Base-by-base conservation (phyloP, 1,140 invertebrate species). In the Agrilus planipennis region DNA sequence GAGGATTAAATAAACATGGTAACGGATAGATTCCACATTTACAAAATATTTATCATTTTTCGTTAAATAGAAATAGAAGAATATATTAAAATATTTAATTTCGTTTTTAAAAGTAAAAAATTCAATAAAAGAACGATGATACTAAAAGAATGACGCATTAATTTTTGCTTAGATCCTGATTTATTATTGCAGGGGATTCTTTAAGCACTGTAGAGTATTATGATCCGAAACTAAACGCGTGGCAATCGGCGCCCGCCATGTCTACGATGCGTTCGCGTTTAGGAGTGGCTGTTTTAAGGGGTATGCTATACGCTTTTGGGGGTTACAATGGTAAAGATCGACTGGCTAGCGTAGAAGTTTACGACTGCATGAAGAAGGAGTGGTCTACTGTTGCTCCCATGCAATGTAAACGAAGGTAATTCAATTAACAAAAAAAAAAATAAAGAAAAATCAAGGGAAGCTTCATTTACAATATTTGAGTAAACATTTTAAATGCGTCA, bases 141-240 rank as follows among this genome's bases (percentile, higher is more conserved):
- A 7, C n/a, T n/a, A 25, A 25, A 25, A n/a, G 6, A 7, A 25
- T 25, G n/a, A 6, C 5, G n/a, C 22, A 25, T 7, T 5, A 6
- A 25, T 11, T 11, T 7, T 7, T 25, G 5, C 23, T 27, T 7
- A 9, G 7, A 27, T 12, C 36, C 31, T 28, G 23, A 28, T 34
- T 19, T 41, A 42, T 29, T 30, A 3, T 55, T 55, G 27, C 51
- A 75, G 79, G 86, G 12, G 86, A 90, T 60, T 89, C 85, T 0
- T 63, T 90, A 4, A 84, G 81, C 51, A 89, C 87, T 1, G 88
- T 91, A 1, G 88, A 93, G 67, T 81, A 82, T 29, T 91, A 77
- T 62, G 81, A 90, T 66, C 85, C 87, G 10, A 46, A 64, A n/a
- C 55, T 57, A 32, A 75, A 76, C 5, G 66, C 72, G 41, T 92